phyloP scores from a whole-genome alignment of 2,888 invertebrate species.

The Pimpla rufipes region DNA sequence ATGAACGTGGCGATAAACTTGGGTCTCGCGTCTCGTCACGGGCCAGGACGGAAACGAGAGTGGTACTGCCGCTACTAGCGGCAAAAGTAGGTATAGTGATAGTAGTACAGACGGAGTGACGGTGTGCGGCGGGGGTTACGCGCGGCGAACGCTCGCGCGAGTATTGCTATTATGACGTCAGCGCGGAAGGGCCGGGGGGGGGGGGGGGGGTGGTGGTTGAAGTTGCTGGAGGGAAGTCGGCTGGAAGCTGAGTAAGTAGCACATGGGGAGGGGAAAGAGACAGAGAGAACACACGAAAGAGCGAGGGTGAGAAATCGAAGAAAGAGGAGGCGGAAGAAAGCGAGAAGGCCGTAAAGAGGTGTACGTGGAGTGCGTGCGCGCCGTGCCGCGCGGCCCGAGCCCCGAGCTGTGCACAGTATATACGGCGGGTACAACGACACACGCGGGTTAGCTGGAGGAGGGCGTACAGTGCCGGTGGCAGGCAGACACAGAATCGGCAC shows the following conservation, averaged over 20 bases:
- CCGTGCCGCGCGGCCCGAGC: neutral
- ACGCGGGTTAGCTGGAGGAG: constrained; percentile 9
- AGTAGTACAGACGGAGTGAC: neutral
- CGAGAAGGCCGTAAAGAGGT: constrained; percentile 1
- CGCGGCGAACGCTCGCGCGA: constrained; percentile 20
- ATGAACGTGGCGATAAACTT: constrained; percentile 33
- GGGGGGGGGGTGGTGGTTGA: constrained; percentile 52
- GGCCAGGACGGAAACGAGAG: neutral
- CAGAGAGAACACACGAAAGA: constrained; percentile 47
- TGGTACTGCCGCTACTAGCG: neutral
- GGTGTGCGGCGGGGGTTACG: neutral
- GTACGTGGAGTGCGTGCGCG: neutral
- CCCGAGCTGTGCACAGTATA: neutral
- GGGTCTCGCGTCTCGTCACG: constrained; percentile 6
- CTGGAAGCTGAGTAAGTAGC: constrained; percentile 35
- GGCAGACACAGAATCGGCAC: constrained; percentile 63
- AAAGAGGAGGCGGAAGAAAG: neutral
- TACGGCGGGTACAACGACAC: neutral
- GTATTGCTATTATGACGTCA: constrained; percentile 78
- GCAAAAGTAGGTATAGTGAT: too few relatives aligned
- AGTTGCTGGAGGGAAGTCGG: constrained; percentile 62
- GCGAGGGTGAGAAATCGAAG: constrained; percentile 37
- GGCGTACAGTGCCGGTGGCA: constrained; percentile 44
- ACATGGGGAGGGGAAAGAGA: constrained; percentile 47
- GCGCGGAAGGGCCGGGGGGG: constrained; percentile 67